Evolutionary conservation across 2,888 invertebrate species (phyloP), one percentile per base, ranked within the genome.

Genomic region (Serripes groenlandicus): DNA sequence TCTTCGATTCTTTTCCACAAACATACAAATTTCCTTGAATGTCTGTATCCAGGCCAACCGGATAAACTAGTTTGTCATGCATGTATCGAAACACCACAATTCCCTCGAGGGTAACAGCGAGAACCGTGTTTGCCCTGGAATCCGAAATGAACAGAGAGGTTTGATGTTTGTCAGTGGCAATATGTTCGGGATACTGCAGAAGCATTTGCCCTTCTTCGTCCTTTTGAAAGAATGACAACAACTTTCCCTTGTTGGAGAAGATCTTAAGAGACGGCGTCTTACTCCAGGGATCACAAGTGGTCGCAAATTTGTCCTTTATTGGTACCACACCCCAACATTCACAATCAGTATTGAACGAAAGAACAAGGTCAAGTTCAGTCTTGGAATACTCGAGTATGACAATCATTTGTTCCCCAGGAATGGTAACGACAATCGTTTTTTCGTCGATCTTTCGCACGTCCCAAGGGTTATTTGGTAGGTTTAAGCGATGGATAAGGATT

Each of bases 231-330:
- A 84, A 84, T 9, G 78, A 52, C 2, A 75, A 23, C 4, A 75
- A 64, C 30, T 84, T 84, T 4, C 86, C 86, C 15, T 58, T 62
- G 3, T 69, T 60, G 11, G 77, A 77, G 58, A 77, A 86, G 21
- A 86, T 54, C 37, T 75, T 84, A 28, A 86, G 35, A 37, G 72
- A 72, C 4, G 86, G 86, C 15, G 28, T 30, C 26, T 81, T 80
- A 69, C 86, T 78, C 82, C 82, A 86, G 0, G 86, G 86, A 35
- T 86, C 86, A 42, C 83, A 82, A 1, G 82, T 86, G 30, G 81
- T 68, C 26, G 80, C 86, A 30, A 86, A 75, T 32, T 64, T 79
- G 37, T 75, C 86, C 18, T 66, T 75, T 18, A 84, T 15, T 21
- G 84, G 75, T 1, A 75, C 74, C 3, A 79, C 79, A 7, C 79